Percentiles rank a stretch among this genome's conserved stretches.
Evolutionary conservation across 2,113 vertebrate genomes (phyloP).

Genomic region (Notechis scutatus): DNA sequence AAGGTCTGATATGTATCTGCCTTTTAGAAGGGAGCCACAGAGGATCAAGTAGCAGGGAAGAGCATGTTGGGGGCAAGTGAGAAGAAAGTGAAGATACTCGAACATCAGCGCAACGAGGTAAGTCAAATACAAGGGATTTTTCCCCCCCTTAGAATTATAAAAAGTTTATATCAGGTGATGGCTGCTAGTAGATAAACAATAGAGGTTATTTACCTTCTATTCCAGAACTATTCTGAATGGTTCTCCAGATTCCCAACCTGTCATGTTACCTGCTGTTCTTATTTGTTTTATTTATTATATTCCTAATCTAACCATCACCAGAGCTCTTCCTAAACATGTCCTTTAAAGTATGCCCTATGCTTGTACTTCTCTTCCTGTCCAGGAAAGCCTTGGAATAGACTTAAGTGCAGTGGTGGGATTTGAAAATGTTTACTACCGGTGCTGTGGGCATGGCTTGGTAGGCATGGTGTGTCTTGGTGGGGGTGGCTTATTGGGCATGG

Average conservation of each 20-base stretch:
- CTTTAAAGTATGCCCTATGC: no score
- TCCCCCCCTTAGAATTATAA: not conserved
- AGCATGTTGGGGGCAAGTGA: conserved; percentile 64
- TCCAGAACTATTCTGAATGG: not conserved
- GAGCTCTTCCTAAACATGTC: not conserved
- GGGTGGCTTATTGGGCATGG: no score
- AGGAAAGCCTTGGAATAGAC: not conserved
- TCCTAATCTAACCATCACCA: not conserved
- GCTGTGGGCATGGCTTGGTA: no score
- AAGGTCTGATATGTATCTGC: conserved; percentile 36
- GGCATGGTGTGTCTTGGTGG: no score
- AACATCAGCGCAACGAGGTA: conserved; percentile 96
- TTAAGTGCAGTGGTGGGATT: not conserved
- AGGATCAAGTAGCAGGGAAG: conserved; percentile 58
- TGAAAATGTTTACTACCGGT: no score
- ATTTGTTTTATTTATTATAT: not conserved
- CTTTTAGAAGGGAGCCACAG: conserved; percentile 56
- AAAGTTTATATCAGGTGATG: not conserved
- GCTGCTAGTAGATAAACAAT: not conserved
- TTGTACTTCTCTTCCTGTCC: not conserved
- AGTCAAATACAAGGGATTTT: conserved; percentile 12
- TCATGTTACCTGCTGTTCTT: not conserved
- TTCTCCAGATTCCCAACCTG: not conserved
- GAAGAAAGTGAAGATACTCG: conserved; percentile 96
- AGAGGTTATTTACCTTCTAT: not conserved